phyloP scores from a whole-genome alignment of 1,140 invertebrate genomes.

The Euwallacea similis region DNA sequence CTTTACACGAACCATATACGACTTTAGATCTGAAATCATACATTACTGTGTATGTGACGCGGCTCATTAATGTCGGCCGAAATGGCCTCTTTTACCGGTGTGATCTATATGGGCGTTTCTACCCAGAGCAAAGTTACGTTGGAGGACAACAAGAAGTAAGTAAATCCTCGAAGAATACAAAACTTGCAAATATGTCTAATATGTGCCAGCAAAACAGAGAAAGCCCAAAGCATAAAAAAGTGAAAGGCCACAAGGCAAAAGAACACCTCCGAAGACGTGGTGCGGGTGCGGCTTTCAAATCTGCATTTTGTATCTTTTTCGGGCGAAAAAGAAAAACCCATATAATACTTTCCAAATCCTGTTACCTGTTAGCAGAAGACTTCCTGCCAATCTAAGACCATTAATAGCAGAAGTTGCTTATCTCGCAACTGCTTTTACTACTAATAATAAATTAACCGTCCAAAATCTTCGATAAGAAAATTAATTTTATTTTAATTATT shows the following conservation, averaged over 20 bases:
- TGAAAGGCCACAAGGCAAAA: neutral
- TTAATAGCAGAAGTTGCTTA: no score
- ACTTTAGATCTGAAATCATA: neutral
- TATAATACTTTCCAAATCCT: no score
- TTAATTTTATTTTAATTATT: no score
- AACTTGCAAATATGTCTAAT: neutral
- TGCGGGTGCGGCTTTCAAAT: neutral
- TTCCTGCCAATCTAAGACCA: no score
- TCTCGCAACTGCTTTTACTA: no score
- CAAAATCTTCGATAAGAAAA: no score
- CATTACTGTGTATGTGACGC: neutral
- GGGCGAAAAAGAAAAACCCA: no score
- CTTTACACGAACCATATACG: neutral
- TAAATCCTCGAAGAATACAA: neutral
- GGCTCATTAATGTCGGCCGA: neutral
- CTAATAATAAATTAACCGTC: no score
- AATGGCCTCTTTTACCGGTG: constrained; percentile 14
- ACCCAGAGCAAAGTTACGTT: neutral
- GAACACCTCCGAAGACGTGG: no score
- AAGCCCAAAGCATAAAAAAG: neutral
- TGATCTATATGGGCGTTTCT: constrained; percentile 19
- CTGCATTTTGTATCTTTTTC: no score
- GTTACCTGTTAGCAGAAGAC: no score
- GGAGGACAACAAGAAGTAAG: constrained; percentile 10
- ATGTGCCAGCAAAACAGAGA: neutral